phyloP scores from a whole-genome alignment of 1,140 invertebrate species.

The Heliconius melpomene region DNA sequence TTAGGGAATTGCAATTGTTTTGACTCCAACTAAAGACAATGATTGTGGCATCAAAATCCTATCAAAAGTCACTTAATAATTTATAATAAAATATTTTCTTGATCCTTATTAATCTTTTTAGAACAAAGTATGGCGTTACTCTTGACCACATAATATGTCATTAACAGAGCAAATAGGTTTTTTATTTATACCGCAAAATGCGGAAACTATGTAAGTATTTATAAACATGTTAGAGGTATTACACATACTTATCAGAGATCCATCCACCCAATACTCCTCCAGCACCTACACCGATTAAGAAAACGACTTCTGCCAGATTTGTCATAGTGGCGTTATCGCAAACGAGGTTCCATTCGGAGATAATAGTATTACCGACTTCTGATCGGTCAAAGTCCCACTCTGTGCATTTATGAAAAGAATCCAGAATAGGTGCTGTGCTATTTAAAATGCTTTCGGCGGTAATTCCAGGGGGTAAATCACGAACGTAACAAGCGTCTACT shows the following conservation, averaged over 20 bases:
- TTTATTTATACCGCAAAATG: background rate
- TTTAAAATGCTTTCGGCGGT: conserved; percentile 69
- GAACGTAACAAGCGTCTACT: conserved; percentile 75
- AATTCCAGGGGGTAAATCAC: conserved; percentile 50
- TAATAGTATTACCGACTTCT: conserved; percentile 83
- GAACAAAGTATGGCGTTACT: background rate
- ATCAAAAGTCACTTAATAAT: background rate
- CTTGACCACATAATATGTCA: background rate
- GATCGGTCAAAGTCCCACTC: conserved; percentile 86
- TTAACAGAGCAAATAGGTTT: background rate
- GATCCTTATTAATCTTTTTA: background rate
- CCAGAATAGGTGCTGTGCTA: conserved; percentile 55
- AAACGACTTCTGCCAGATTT: conserved; percentile 86
- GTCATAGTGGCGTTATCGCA: conserved; percentile 84
- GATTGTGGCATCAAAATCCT: background rate
- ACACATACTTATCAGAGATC: conserved; percentile 84
- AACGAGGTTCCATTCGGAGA: conserved; percentile 85
- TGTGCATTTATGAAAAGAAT: conserved; percentile 79
- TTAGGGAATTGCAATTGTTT: background rate
- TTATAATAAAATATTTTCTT: background rate
- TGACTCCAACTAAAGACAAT: background rate
- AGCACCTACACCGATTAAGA: conserved; percentile 85
- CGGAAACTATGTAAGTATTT: background rate
- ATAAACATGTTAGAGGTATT: background rate
- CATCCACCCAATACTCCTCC: conserved; percentile 87